These are phyloP conservation scores for Platyrinchus mystaceus DNA, from an alignment of 2,797 vertebrate genomes.

Conservation along the genomic window DNA sequence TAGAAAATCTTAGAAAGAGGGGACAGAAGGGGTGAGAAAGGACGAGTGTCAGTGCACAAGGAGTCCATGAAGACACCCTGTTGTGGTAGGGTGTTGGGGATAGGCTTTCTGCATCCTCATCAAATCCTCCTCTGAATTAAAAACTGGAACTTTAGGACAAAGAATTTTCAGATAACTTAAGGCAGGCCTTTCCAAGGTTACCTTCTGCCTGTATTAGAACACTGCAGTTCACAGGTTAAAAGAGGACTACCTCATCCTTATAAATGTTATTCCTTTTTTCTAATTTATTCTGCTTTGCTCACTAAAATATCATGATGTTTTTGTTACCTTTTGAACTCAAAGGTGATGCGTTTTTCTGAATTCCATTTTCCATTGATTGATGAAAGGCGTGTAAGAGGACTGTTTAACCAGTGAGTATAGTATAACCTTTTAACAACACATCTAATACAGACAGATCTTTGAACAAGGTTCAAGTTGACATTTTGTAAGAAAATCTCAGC, in stretches of 20 bases:
- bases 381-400: background rate
- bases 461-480: background rate
- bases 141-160: background rate
- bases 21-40: background rate
- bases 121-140: background rate
- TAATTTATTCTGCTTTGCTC: background rate
- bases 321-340: background rate
- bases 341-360: background rate
- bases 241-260: background rate
- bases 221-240: background rate
- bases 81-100: background rate
- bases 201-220: background rate
- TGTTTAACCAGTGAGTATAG: background rate
- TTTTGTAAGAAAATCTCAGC: background rate
- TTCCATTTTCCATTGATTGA: background rate
- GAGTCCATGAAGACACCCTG: fast-evolving
- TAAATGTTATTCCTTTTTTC: background rate
- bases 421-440: slow-evolving; percentile 18
- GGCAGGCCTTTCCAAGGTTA: background rate
- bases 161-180: background rate
- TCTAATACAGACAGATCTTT: background rate
- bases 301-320: background rate
- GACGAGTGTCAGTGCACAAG: background rate
- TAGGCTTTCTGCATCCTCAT: background rate
- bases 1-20: background rate